These are phyloP conservation scores for Carapus acus DNA, from an alignment of 2,797 vertebrate species.

Conservation along the genomic window DNA sequence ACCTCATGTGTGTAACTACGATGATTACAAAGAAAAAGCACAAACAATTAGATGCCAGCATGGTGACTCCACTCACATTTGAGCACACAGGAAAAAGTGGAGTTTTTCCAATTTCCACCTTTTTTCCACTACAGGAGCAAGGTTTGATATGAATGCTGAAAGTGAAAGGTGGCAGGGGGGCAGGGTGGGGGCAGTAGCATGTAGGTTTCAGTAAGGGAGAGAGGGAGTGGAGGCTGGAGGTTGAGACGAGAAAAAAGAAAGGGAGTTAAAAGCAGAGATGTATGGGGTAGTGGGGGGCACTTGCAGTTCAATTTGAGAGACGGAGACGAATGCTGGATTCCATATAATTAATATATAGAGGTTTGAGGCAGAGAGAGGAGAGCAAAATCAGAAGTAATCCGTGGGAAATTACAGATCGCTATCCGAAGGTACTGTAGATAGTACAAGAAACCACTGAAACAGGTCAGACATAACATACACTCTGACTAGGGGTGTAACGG, in stretches of 20 bases:
- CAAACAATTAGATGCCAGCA: too few relatives aligned
- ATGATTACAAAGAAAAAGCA: too few relatives aligned
- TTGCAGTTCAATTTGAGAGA: constrained; percentile 61
- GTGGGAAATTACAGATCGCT: constrained; percentile 16
- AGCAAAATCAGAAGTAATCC: constrained; percentile 8
- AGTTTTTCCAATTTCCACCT: constrained; percentile 28
- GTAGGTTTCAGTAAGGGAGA: constrained; percentile 12
- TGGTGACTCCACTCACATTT: too few relatives aligned
- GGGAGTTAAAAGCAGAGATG: constrained; percentile 47
- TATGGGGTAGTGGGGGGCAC: constrained; percentile 32
- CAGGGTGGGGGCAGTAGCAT: constrained; percentile 27
- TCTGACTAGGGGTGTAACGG: too few relatives aligned
- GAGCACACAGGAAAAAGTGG: not conserved
- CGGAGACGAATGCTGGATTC: constrained; percentile 66
- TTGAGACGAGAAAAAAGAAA: constrained; percentile 34
- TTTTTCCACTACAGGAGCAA: constrained; percentile 36
- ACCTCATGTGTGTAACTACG: too few relatives aligned
- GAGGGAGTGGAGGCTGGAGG: constrained; percentile 33
- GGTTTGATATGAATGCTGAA: constrained; percentile 34
- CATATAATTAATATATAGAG: constrained; percentile 42
- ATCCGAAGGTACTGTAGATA: not conserved
- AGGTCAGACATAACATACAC: constrained; percentile 1
- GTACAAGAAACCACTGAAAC: constrained; percentile 9
- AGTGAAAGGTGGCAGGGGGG: not conserved
- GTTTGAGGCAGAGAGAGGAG: constrained; percentile 15